A percentile compares a stretch with the other conserved stretches of the same genome.
These are phyloP conservation scores for Catocala nupta DNA, from an alignment of 2,888 invertebrate species.

Conservation along the genomic window DNA sequence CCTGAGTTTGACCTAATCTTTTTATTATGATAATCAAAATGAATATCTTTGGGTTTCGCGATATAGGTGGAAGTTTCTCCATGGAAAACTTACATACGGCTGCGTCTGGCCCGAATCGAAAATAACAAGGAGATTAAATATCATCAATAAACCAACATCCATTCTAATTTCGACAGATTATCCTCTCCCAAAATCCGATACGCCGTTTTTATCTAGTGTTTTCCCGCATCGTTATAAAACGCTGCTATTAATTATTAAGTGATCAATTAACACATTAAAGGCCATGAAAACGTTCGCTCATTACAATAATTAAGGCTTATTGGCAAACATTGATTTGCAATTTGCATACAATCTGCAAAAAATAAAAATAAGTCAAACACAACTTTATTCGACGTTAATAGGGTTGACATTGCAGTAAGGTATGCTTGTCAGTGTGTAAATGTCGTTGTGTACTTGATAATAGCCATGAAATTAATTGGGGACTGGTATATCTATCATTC, in stretches of 20 bases:
- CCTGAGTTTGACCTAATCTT: too few species aligned
- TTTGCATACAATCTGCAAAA: constrained; percentile 52
- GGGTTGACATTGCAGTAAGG: constrained; percentile 2
- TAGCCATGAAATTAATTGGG: constrained; percentile 43
- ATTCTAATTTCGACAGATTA: too few species aligned
- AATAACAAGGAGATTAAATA: too few species aligned
- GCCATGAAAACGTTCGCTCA: constrained; percentile 47
- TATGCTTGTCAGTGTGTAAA: constrained; percentile 33
- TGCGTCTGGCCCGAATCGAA: too few species aligned
- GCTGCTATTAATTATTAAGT: constrained; percentile 41
- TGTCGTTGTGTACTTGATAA: constrained; percentile 43
- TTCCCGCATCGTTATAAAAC: constrained; percentile 28
- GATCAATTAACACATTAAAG: constrained; percentile 54
- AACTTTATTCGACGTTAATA: not conserved
- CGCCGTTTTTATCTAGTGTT: not conserved
- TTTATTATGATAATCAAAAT: too few species aligned
- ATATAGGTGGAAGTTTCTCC: too few species aligned
- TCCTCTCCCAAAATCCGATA: too few species aligned
- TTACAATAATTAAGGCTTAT: constrained; percentile 52
- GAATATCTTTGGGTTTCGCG: too few species aligned
- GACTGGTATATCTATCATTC: constrained; percentile 30
- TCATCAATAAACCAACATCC: too few species aligned
- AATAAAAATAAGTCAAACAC: not conserved
- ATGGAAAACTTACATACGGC: too few species aligned
- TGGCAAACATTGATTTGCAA: constrained; percentile 52